Evolutionary conservation across 2,888 invertebrate species (phyloP).

Genomic region (Oeneis ivallda): DNA sequence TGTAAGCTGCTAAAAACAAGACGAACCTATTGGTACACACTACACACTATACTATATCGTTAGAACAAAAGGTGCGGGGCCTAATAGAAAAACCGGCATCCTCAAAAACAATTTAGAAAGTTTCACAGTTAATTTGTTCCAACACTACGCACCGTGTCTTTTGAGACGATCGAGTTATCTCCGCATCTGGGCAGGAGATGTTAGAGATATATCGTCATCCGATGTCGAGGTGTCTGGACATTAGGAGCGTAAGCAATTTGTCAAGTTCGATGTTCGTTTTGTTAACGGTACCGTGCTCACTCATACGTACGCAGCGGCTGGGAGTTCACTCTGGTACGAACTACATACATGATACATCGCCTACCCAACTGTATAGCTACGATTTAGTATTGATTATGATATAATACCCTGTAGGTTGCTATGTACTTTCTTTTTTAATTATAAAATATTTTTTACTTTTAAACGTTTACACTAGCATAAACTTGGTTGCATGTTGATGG

Average conservation of each 20-base stretch:
- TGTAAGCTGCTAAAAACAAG: not conserved
- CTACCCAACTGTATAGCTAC: not conserved
- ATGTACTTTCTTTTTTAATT: not conserved
- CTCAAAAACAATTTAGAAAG: conserved; percentile 31
- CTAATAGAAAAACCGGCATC: conserved; percentile 14
- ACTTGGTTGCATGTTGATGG: too few relatives aligned
- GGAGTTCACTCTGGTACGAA: conserved; percentile 36
- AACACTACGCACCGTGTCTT: conserved; percentile 47
- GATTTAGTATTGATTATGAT: not conserved
- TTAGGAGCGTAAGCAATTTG: conserved; percentile 80
- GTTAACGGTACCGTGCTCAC: conserved; percentile 62
- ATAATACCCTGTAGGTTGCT: not conserved
- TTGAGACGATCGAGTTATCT: conserved; percentile 73
- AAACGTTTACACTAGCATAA: not conserved
- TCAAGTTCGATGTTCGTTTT: conserved; percentile 73
- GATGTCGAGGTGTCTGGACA: conserved; percentile 73
- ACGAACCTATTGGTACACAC: conserved; percentile 4
- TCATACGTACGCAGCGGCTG: conserved; percentile 41
- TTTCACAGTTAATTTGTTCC: conserved; percentile 37
- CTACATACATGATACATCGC: not conserved
- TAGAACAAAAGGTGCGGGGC: conserved; percentile 11
- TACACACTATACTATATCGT: not conserved
- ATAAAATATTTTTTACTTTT: not conserved
- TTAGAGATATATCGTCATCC: conserved; percentile 68
- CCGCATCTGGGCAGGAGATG: conserved; percentile 72